Base-by-base conservation (phyloP, 2,888 invertebrate genomes). In the Perithous albicinctus region DNA sequence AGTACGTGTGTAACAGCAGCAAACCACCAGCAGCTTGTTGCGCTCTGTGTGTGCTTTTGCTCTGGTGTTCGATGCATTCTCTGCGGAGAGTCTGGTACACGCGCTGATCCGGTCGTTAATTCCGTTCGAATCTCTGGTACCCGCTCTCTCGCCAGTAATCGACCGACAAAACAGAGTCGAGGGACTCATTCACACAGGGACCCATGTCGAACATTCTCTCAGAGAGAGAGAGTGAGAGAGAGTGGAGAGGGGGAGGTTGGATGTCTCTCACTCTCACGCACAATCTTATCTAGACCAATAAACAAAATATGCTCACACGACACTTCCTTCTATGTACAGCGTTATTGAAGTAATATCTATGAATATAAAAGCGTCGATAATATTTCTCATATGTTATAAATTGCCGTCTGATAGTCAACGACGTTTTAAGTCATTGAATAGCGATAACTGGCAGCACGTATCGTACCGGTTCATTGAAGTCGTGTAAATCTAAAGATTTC, bases 261-360 rank as follows among this genome's bases (percentile, higher is more conserved):
- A 20, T 4, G 6, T 6, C n/a, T 23, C 51, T 51, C 10, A n/a
- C 51, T 23, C 51, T 23, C 4, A 23, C 51, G 51, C 72, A 79
- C 84, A 86, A 87, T 87, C 87, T 86, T 86, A 84, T 86, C 86
- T 59, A 56, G 29, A 43, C 15, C 75, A 80, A 85, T 81, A 83
- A 83, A 86, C 77, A 76, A 84, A 83, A 83, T 76, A 72, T 72
- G 32, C 64, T 61, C 72, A 26, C 43, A 56, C 46, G 81, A 80
- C 78, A 59, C 70, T 64, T 56, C 41, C 26, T 38, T 63, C 63
- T 41, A 12, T n/a, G n/a, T 3, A 18, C 4, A 41, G 12, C 18
- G 35, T 63, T 41, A 63, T 63, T 23, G 23, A 1, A 6, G 20
- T 38, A 18, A 15, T 38, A 15, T 69, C 56, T 74, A 15, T 35